Evolutionary conservation across 2,888 invertebrate species (phyloP).

Genomic region (Dryobota labecula): DNA sequence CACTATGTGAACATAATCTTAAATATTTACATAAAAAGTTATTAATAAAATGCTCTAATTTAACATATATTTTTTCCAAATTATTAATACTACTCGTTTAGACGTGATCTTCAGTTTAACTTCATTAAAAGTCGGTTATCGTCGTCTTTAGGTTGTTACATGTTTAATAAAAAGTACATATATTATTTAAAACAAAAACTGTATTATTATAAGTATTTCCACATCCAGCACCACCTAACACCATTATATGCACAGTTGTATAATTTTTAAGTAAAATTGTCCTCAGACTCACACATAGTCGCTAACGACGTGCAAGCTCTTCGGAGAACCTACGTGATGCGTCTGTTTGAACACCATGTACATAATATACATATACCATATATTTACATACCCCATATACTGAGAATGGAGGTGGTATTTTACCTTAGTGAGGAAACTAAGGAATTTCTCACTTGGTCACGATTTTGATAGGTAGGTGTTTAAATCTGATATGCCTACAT

Average conservation of each 20-base stretch:
- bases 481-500: constrained; percentile 20
- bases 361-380: constrained; percentile 49
- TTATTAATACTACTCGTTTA: too few relatives aligned
- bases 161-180: too few relatives aligned
- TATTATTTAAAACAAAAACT: too few relatives aligned
- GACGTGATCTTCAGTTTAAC: too few relatives aligned
- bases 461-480: constrained; percentile 28
- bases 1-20: too few relatives aligned
- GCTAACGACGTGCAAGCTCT: constrained; percentile 75
- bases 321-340: constrained; percentile 76
- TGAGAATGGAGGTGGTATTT: constrained; percentile 36
- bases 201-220: too few relatives aligned
- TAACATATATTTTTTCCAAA: too few relatives aligned
- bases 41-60: too few relatives aligned
- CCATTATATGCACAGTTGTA: constrained; percentile 44
- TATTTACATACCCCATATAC: constrained; percentile 67
- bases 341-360: constrained; percentile 61
- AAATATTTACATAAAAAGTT: too few relatives aligned
- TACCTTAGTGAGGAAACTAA: constrained; percentile 42
- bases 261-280: constrained; percentile 68
- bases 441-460: constrained; percentile 55
- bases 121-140: too few relatives aligned
- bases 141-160: too few relatives aligned
- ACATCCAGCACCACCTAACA: constrained; percentile 13
- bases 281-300: constrained; percentile 73